Conservation (phyloP, 2,888 invertebrate genomes). For the Synanthedon vespiformis region DNA sequence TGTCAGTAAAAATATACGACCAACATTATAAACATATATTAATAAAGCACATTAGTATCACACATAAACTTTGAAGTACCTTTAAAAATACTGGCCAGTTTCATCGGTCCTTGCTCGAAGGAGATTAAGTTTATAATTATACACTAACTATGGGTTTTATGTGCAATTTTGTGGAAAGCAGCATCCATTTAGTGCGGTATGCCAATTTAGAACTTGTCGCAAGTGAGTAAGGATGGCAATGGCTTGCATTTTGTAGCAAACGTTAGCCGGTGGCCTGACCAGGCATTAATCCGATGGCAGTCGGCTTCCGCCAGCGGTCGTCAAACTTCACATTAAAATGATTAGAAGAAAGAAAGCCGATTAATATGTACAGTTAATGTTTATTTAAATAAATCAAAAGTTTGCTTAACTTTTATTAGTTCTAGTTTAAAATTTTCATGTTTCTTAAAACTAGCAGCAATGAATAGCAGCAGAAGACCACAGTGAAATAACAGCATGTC, state of each 20-base stretch:
- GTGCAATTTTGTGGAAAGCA: conserved; percentile 20
- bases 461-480: too few species aligned
- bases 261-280: conserved; percentile 9
- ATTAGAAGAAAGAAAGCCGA: neutral
- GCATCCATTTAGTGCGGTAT: conserved; percentile 4
- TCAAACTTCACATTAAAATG: conserved; percentile 15
- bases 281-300: conserved; percentile 13
- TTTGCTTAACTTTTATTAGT: too few species aligned
- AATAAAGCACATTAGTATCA: neutral
- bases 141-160: conserved; percentile 16
- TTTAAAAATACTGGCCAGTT: neutral
- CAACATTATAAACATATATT: neutral
- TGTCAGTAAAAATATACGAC: too few species aligned
- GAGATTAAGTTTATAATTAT: conserved; percentile 14
- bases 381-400: too few species aligned
- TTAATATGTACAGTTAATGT: neutral
- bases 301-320: conserved; percentile 23
- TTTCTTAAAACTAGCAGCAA: too few species aligned
- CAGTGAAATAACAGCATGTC: too few species aligned
- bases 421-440: too few species aligned
- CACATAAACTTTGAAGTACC: conserved; percentile 6
- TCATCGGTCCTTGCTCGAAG: neutral
- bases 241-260: conserved; percentile 6
- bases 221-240: conserved; percentile 4
- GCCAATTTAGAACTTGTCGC: neutral